Conservation (phyloP, 2,113 vertebrate genomes). For the Zootoca vivipara region DNA sequence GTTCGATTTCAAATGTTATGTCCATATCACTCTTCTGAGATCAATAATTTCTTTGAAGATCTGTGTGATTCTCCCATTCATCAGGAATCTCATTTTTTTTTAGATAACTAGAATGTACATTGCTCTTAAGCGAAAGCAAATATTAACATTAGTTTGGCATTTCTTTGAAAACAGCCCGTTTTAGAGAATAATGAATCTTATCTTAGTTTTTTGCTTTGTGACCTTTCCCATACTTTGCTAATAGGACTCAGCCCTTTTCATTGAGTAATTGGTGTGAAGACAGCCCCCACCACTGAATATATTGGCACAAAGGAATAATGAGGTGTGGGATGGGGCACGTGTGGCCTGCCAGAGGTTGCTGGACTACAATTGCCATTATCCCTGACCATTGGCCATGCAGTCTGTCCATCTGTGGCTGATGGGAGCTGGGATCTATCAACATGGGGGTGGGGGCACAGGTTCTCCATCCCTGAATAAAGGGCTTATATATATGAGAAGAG, state of each 20-base stretch:
- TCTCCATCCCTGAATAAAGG: too few relatives aligned
- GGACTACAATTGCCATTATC: too few relatives aligned
- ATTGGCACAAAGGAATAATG: conserved; percentile 47
- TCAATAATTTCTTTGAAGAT: conserved; percentile 34
- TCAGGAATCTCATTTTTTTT: conserved; percentile 56
- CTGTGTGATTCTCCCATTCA: conserved; percentile 29
- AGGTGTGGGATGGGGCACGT: background rate
- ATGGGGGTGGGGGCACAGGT: too few relatives aligned
- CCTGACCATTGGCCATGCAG: too few relatives aligned
- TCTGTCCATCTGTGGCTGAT: too few relatives aligned
- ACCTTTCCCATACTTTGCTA: conserved; percentile 58
- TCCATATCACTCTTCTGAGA: conserved; percentile 25
- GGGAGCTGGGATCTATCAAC: too few relatives aligned
- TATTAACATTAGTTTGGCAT: conserved; percentile 60
- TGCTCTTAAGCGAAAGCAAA: conserved; percentile 66
- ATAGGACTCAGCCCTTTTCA: conserved; percentile 50
- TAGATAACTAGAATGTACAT: conserved; percentile 49
- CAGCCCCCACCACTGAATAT: conserved; percentile 28
- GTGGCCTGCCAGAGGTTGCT: too few relatives aligned
- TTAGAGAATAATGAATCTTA: conserved; percentile 19
- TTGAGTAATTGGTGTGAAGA: conserved; percentile 34
- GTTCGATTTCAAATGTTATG: conserved; percentile 40
- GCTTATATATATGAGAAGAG: too few relatives aligned
- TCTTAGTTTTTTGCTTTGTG: conserved; percentile 41
- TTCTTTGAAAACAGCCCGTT: conserved; percentile 59